These are phyloP conservation scores for Grantiella picta DNA, from an alignment of 2,113 vertebrate species.

Conservation along the genomic window DNA sequence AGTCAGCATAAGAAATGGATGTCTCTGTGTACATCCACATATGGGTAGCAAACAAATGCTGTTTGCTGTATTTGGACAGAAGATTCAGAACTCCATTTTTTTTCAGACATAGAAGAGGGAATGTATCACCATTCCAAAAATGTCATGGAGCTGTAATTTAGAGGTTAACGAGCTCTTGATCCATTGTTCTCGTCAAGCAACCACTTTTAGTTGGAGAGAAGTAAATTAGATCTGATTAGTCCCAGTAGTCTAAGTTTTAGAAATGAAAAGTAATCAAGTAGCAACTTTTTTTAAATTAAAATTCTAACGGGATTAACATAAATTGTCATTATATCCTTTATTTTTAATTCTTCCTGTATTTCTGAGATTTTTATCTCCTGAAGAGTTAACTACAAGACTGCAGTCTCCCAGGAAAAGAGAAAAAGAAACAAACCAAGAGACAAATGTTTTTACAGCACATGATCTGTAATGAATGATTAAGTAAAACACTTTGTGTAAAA, in stretches of 20 bases:
- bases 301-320: constrained; percentile 22
- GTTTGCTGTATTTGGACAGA: background rate
- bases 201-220: constrained; percentile 7
- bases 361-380: background rate
- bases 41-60: fast-evolving
- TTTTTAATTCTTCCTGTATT: background rate
- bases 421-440: constrained; percentile 57
- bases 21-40: fast-evolving
- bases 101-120: background rate
- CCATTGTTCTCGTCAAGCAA: constrained; percentile 34
- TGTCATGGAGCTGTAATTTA: constrained; percentile 24
- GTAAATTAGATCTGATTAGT: constrained; percentile 44
- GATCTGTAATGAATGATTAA: constrained; percentile 84
- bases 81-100: background rate
- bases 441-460: constrained; percentile 68
- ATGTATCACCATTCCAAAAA: background rate
- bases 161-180: constrained; percentile 30
- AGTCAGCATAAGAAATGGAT: background rate
- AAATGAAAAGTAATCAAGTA: constrained; percentile 63
- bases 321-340: background rate
- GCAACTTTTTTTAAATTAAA: constrained; percentile 55
- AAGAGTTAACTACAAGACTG: constrained; percentile 7
- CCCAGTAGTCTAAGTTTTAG: constrained; percentile 46
- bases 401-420: background rate
- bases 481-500: constrained; percentile 83